Base-by-base conservation (phyloP, 2,888 invertebrate species). In the Caenorhabditis sp. region DNA sequence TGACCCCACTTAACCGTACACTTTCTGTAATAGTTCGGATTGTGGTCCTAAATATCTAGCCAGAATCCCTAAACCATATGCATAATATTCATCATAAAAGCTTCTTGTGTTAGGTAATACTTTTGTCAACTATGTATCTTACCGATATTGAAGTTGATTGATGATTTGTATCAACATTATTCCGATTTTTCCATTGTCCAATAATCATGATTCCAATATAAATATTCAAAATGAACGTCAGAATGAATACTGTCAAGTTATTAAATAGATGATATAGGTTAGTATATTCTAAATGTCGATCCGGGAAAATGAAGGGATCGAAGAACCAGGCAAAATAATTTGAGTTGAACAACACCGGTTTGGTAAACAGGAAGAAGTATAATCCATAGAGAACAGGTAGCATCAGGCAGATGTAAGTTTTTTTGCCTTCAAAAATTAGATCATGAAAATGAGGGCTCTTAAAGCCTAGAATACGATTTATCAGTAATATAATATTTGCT, bases 391-490 rank as follows among this genome's bases (percentile, higher is more conserved):
- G 4, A 31, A 60, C 27, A 17, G 66, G 66, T 0, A 57, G 20
- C 1, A 49, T 10, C 10, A 66, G 43, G 17, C 27, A 17, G n/a
- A 53, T 17, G 2, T 20, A 25, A 14, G 56, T 56, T 31, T 8
- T 26, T 21, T 56, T n/a, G 1, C 27, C 27, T 21, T 21, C n/a
- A 52, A 3, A 52, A 20, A 52, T 7, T 5, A 52, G 8, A 10
- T 10, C n/a, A 21, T 7, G 21, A 23, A 20, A 8, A 10, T 23
- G 17, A 12, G 23, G 14, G 26, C 7, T 21, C 26, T 8, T 56
- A 43, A 68, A 27, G 0, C 27, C 36, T 43, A 68, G n/a, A 5
- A 63, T 17, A n/a, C 68, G 59, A 68, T 68, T 68, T 38, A 53
- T 31, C 5, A 68, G 59, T 1, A 68, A 25, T n/a, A 68, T 25